A percentile compares a stretch with the other conserved stretches of the same genome.
phyloP scores from a whole-genome alignment of 2,113 vertebrate genomes.

The Cettia cetti region DNA sequence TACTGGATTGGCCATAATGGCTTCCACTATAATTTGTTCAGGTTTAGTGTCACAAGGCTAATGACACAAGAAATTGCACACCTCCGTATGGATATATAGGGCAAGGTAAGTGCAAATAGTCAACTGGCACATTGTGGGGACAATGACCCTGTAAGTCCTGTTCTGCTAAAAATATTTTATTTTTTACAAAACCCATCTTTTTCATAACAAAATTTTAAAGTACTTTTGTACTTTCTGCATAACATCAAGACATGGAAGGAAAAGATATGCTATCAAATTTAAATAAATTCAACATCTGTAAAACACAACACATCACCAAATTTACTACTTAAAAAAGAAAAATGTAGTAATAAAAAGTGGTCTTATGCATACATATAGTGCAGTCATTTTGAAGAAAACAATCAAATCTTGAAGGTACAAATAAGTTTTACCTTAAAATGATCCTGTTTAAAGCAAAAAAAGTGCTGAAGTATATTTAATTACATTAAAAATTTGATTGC shows the following conservation, averaged over 20 bases:
- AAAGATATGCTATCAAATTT: conserved; percentile 77
- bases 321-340: conserved; percentile 68
- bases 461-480: conserved; percentile 77
- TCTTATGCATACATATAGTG: conserved; percentile 77
- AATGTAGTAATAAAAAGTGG: conserved; percentile 72
- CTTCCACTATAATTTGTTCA: conserved; percentile 79
- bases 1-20: conserved; percentile 74
- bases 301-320: conserved; percentile 73
- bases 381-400: conserved; percentile 73
- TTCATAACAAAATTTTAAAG: conserved; percentile 90
- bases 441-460: conserved; percentile 77
- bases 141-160: conserved; percentile 99
- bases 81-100: conserved; percentile 92
- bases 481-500: conserved; percentile 74
- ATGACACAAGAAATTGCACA: conserved; percentile 95
- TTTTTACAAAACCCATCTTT: conserved; percentile 96
- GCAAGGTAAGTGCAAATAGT: conserved; percentile 98
- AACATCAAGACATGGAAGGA: conserved; percentile 99
- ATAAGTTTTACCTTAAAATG: conserved; percentile 72
- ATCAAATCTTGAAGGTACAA: conserved; percentile 68
- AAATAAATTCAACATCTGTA: conserved; percentile 72
- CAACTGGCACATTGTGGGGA: conserved; percentile 99
- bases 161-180: conserved; percentile 99
- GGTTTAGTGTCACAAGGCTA: conserved; percentile 86
- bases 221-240: conserved; percentile 96